Conservation (phyloP, 1,140 invertebrate species). For the Metaphire vulgaris region DNA sequence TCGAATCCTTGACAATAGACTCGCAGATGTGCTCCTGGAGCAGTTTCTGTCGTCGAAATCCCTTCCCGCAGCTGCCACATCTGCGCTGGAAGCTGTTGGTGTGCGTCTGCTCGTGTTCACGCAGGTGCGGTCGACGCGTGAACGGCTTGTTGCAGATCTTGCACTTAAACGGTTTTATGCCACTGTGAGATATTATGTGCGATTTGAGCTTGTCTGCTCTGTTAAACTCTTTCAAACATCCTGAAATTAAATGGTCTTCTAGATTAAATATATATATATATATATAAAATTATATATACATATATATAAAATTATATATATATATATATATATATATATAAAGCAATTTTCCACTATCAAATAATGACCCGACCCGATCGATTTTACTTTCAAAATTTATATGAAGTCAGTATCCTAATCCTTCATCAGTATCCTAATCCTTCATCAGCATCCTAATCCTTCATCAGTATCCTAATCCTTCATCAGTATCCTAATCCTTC, state of each 20-base stretch:
- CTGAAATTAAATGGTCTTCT: conserved; percentile 38
- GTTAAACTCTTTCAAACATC: conserved; percentile 64
- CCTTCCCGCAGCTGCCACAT: conserved; percentile 22
- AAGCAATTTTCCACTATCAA: too few species aligned
- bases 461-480: too few species aligned
- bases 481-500: too few species aligned
- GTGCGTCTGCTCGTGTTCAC: conserved; percentile 47
- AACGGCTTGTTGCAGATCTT: conserved; percentile 28
- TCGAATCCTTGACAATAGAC: background rate
- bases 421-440: too few species aligned
- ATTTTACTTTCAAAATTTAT: too few species aligned
- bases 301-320: too few species aligned
- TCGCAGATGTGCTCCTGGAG: background rate
- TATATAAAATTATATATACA: too few species aligned
- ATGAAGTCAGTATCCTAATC: too few species aligned
- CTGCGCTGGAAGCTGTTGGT: conserved; percentile 38
- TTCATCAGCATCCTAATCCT: too few species aligned
- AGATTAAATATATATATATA: conserved; percentile 2
- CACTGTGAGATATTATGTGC: conserved; percentile 50
- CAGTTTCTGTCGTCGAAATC: background rate
- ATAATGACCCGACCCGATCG: too few species aligned
- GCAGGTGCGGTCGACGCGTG: conserved; percentile 38
- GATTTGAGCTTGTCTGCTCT: conserved; percentile 55
- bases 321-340: too few species aligned
- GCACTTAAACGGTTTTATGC: conserved; percentile 35